Evolutionary conservation across 2,797 vertebrate genomes (phyloP).

Genomic region (Bradypus variegatus): DNA sequence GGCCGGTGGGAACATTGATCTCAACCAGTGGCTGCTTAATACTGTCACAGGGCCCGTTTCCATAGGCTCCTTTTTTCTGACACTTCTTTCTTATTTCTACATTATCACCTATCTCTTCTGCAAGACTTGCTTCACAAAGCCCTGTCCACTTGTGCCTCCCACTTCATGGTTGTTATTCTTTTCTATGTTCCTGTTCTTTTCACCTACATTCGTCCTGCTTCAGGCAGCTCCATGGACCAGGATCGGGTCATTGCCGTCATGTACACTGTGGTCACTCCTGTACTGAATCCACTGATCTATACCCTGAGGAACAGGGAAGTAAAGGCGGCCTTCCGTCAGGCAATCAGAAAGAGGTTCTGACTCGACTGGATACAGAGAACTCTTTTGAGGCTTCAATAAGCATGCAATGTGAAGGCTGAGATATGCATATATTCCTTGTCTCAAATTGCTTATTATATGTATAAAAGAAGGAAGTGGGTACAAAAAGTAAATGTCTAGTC

Average conservation of each 20-base stretch:
- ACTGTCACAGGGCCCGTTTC: not conserved
- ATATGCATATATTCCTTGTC: not conserved
- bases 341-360: not conserved
- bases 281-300: too few relatives aligned
- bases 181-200: too few relatives aligned
- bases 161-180: too few relatives aligned
- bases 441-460: not conserved
- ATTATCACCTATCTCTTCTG: not conserved
- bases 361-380: not conserved
- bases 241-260: too few relatives aligned
- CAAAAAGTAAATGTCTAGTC: not conserved
- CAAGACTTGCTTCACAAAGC: not conserved
- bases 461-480: not conserved
- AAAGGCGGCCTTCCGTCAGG: too few relatives aligned
- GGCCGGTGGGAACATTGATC: too few relatives aligned
- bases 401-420: not conserved
- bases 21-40: too few relatives aligned
- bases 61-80: not conserved
- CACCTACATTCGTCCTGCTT: too few relatives aligned
- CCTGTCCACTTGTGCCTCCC: too few relatives aligned
- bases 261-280: too few relatives aligned
- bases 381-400: not conserved
- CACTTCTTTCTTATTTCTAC: not conserved
- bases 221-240: too few relatives aligned
- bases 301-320: too few relatives aligned